Percentiles rank a stretch among this genome's conserved stretches.
Evolutionary conservation across 2,888 invertebrate genomes (phyloP).

Genomic region (Lithophane ornitopus): DNA sequence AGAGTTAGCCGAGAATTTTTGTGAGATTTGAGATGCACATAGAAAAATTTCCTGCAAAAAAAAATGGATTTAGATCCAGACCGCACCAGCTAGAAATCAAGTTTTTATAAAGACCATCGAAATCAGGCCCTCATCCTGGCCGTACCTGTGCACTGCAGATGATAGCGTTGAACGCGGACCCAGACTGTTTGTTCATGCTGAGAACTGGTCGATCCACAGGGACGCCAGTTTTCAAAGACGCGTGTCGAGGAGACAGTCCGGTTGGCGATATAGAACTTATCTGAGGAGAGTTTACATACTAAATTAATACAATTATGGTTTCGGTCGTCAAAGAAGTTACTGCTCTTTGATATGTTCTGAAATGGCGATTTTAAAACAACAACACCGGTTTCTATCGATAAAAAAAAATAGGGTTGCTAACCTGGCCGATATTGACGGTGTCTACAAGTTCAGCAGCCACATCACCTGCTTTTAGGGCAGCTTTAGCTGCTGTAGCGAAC

Average conservation of each 20-base stretch:
- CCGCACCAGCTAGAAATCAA: too few relatives aligned
- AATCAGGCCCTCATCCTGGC: neutral
- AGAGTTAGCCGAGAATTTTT: neutral
- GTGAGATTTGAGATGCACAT: slow-evolving; percentile 9
- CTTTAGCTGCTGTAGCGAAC: slow-evolving; percentile 47
- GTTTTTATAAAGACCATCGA: neutral
- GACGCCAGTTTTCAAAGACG: slow-evolving; percentile 29
- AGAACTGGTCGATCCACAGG: slow-evolving; percentile 33
- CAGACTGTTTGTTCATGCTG: slow-evolving; percentile 21
- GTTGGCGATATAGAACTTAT: neutral
- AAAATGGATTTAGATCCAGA: neutral
- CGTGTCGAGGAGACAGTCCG: slow-evolving; percentile 17
- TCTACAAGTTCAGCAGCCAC: slow-evolving; percentile 40
- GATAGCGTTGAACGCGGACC: slow-evolving; percentile 33
- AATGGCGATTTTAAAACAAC: neutral
- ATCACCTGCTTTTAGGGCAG: slow-evolving; percentile 33
- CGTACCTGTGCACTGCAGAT: slow-evolving; percentile 39
- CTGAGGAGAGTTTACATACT: neutral
- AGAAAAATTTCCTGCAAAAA: slow-evolving; percentile 1
- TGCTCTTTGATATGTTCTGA: neutral
- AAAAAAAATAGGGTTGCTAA: neutral
- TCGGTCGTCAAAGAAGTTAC: neutral
- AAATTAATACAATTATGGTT: neutral
- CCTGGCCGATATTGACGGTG: slow-evolving; percentile 54
- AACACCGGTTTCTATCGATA: neutral